These are phyloP conservation scores for Enteromius paludinosus DNA, from an alignment of 2,797 vertebrate genomes.

Conservation along the genomic window DNA sequence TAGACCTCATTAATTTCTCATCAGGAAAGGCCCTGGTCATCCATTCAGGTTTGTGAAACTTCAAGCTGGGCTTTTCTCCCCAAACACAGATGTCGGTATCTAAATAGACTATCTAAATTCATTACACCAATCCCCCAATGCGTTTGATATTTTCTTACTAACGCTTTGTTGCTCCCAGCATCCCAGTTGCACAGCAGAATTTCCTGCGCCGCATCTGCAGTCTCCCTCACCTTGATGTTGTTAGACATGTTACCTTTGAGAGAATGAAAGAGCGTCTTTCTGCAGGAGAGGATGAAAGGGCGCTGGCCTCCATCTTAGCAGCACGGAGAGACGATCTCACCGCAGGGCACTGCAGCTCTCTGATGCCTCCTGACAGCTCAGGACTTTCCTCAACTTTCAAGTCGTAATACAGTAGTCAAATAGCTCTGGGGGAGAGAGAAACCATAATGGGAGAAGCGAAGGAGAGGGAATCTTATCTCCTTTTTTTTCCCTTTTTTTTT, in stretches of 20 bases:
- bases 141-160: constrained; percentile 45
- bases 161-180: constrained; percentile 38
- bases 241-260: constrained; percentile 57
- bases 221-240: constrained; percentile 61
- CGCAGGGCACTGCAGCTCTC: constrained; percentile 56
- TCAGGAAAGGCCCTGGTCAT: constrained; percentile 48
- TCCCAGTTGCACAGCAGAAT: constrained; percentile 45
- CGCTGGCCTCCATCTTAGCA: constrained; percentile 61
- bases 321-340: constrained; percentile 55
- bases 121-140: constrained; percentile 33
- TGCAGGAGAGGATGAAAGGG: constrained; percentile 61
- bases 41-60: constrained; percentile 48
- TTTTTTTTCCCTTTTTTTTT: constrained; percentile 36
- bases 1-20: constrained; percentile 56
- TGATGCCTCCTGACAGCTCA: constrained; percentile 63
- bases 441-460: constrained; percentile 49
- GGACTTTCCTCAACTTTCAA: constrained; percentile 68
- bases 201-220: constrained; percentile 39
- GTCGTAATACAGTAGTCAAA: constrained; percentile 62
- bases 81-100: constrained; percentile 45
- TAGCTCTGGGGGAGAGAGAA: constrained; percentile 58
- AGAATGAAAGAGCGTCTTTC: constrained; percentile 61
- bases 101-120: constrained; percentile 47
- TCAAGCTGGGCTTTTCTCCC: constrained; percentile 36
- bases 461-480: constrained; percentile 44